Evolutionary conservation across 2,888 invertebrate species (phyloP), one percentile per base, ranked within the genome.

Genomic region (Brachyptera putata): DNA sequence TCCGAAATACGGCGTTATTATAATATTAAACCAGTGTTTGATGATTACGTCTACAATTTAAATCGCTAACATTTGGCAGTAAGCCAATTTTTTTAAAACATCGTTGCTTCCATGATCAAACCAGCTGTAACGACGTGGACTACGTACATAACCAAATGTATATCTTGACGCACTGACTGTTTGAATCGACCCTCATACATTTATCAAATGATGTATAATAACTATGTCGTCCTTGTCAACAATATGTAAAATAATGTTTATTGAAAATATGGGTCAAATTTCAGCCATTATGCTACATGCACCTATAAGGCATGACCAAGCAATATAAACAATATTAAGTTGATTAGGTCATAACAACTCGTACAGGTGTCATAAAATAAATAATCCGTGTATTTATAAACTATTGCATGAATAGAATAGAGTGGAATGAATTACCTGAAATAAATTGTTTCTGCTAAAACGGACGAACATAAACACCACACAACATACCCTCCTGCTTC

Each of bases 241-340:
- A 21, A 43, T 43, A 43, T 43, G 16, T 18, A 43, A 43, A 43
- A 14, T 11, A 16, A 43, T 43, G 43, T 21, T 11, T 18, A 53
- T 21, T 34, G 34, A 34, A 53, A 36, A 75, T 74, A 72, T 76
- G 75, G 76, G 76, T 76, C 76, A 76, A 72, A 75, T 73, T 73
- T 75, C 76, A 73, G 75, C 76, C 76, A 76, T 76, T 75, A 60
- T 60, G 56, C 57, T 26, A 25, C 46, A 30, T 46, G 58, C 53
- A 61, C 61, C 61, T 58, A 61, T 58, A 58, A 63, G 61, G 53
- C 53, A 53, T 53, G 53, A 53, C 53, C 53, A 53, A 53, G 53
- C 53, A 53, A 21, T 53, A 53, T 16, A 34, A 34, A 36, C n/a
- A 41, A 41, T 41, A 11, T n/a, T 41, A 3, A 41, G 41, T 7